A percentile compares a stretch with the other conserved stretches of the same genome.
Conservation (phyloP, 2,888 invertebrate genomes). For the Caenorhabditis becei region DNA sequence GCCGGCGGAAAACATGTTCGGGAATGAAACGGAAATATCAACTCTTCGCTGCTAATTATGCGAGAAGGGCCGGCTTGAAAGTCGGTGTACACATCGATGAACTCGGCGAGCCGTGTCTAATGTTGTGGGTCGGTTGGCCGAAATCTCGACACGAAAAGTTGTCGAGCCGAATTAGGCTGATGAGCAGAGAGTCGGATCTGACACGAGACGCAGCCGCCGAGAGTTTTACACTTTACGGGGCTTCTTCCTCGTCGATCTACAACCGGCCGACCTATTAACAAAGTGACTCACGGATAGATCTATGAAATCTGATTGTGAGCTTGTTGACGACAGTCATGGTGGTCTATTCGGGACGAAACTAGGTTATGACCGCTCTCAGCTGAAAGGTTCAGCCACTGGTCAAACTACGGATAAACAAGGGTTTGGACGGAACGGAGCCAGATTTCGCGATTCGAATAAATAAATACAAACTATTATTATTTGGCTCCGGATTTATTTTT, state of each 20-base stretch:
- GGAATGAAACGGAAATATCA: neutral
- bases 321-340: conserved; percentile 17
- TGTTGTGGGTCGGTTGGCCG: conserved; percentile 19
- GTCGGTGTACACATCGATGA: conserved; percentile 25
- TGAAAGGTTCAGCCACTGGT: neutral
- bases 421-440: neutral
- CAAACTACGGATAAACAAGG: conserved; percentile 2
- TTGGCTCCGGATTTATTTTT: too few relatives aligned
- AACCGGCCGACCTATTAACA: neutral
- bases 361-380: neutral
- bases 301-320: conserved; percentile 13
- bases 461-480: too few relatives aligned
- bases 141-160: conserved; percentile 56
- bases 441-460: neutral
- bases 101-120: conserved; percentile 54
- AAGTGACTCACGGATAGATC: conserved; percentile 25
- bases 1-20: neutral
- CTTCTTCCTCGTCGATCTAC: conserved; percentile 27
- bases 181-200: conserved; percentile 18
- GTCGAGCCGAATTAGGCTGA: conserved; percentile 58
- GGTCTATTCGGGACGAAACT: neutral
- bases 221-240: conserved; percentile 35
- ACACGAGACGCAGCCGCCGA: conserved; percentile 36
- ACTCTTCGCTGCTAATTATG: conserved; percentile 36
- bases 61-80: conserved; percentile 29